Evolutionary conservation across 2,797 vertebrate species (phyloP), one percentile per base, ranked within the genome.

Genomic region (Micrastur ruficollis): DNA sequence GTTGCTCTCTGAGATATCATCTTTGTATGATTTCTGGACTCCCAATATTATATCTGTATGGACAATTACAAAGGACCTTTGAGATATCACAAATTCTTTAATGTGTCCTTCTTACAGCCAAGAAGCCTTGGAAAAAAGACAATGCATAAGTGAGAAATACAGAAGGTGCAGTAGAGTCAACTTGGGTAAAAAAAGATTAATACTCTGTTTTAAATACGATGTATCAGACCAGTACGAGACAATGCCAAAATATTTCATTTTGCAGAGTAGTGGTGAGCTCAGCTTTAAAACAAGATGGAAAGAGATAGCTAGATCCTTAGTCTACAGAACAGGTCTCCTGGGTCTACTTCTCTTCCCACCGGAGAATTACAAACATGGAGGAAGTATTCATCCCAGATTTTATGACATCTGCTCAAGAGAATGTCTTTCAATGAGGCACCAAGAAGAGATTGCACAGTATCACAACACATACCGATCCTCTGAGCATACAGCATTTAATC

Each of bases 341-440:
- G 5, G n/a, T 31, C 63, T 73, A 47, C 26, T 62, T 85, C 27
- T 78, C 20, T 83, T 78, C 31, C 70, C 40, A 18, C n/a, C 75
- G 61, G 56, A 91, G 72, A 67, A 74, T 81, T 67, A 22, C 14
- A 80, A 78, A 71, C 34, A 55, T 14, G 65, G 90, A 91, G 72
- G 40, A 80, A 93, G 40, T n/a, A 81, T 86, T 94, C 32, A 83
- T 26, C 19, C 12, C 49, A 61, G 40, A 78, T 93, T 83, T 90
- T 65, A 63, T 80, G 87, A 90, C 2, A 3, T 71, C 62, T 93
- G 61, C 46, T 88, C 26, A 63, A 74, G 58, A 86, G 40, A 92
- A 95, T 32, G 66, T 29, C 62, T 75, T 90, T 81, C 19, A 5
- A 50, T 62, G 59, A 62, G 59, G 67, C 47, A 76, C 25, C 40